Percentiles rank a stretch among this genome's conserved stretches.
Evolutionary conservation across 2,113 vertebrate genomes (phyloP).

Genomic region (Petrocephalus microphthalmus): DNA sequence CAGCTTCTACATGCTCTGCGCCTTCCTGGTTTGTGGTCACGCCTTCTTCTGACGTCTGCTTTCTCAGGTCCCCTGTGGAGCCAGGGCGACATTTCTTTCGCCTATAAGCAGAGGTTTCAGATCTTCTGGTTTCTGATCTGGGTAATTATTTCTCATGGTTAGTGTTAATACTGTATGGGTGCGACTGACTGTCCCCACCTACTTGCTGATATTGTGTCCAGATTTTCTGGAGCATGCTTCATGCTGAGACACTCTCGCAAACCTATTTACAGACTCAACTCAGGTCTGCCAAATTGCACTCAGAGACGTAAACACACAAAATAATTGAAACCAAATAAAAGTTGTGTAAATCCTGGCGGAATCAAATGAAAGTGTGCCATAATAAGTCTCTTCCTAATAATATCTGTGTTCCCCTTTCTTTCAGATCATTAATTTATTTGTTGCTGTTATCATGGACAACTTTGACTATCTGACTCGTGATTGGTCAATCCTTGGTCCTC

Average conservation of each 20-base stretch:
- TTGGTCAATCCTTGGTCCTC: slow-evolving; percentile 97
- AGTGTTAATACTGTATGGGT: not conserved
- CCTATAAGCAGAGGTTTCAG: not conserved
- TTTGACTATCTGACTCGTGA: slow-evolving; percentile 98
- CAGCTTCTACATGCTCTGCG: slow-evolving; percentile 98
- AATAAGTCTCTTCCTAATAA: slow-evolving; percentile 11
- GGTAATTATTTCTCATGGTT: not conserved
- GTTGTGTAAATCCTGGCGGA: not conserved
- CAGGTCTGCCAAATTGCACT: not conserved
- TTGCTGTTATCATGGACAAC: slow-evolving; percentile 99
- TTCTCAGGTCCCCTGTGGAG: not conserved
- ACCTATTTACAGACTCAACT: not conserved
- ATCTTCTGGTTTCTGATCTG: not conserved
- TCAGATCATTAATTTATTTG: slow-evolving; percentile 97
- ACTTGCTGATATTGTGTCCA: not conserved
- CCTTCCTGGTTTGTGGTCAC: slow-evolving; percentile 79
- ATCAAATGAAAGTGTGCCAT: not conserved
- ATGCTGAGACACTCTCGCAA: not conserved
- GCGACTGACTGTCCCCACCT: not conserved
- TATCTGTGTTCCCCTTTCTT: not conserved
- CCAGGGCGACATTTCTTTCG: not conserved
- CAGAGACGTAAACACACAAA: not conserved
- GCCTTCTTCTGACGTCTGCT: not conserved
- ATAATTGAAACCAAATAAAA: not conserved
- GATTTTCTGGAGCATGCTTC: not conserved